Percentiles rank a stretch among this genome's conserved stretches.
phyloP scores from a whole-genome alignment of 2,888 invertebrate species.

The Piscicola geometra region DNA sequence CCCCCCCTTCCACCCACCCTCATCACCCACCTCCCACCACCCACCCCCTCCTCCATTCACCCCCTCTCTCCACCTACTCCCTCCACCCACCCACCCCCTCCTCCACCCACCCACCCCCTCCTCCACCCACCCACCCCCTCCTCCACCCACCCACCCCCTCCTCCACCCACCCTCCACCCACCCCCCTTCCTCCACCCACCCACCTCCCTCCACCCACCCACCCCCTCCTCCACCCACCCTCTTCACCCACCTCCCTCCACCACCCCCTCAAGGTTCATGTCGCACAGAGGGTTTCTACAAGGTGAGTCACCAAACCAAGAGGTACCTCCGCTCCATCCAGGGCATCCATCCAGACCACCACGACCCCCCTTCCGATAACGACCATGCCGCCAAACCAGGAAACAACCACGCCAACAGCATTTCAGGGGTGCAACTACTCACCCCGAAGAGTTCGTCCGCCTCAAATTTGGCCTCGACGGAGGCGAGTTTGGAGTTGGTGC shows the following conservation, averaged over 20 bases:
- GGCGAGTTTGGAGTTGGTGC: slow-evolving; percentile 20
- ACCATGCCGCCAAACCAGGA: neutral
- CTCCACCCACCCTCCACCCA: no score
- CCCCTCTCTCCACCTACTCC: no score
- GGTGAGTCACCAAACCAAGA: slow-evolving; percentile 68
- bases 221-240: no score
- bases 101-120: no score
- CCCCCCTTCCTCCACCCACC: no score
- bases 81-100: no score
- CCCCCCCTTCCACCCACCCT: no score
- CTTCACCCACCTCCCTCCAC: neutral
- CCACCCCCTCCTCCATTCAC: no score
- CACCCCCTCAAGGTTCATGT: slow-evolving; percentile 71
- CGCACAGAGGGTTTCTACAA: slow-evolving; percentile 75
- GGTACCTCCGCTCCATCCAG: slow-evolving; percentile 45
- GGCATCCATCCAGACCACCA: slow-evolving; percentile 26
- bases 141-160: no score
- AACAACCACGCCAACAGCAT: neutral
- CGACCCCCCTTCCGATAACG: neutral
- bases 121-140: no score
- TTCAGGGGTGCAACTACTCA: neutral
- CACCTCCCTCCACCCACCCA: no score
- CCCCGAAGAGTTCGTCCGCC: slow-evolving; percentile 8
- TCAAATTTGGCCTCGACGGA: slow-evolving; percentile 6
- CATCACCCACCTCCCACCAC: no score